Evolutionary conservation across 1,140 invertebrate genomes (phyloP), one percentile per base, ranked within the genome.

Genomic region (Cyclina sinensis): DNA sequence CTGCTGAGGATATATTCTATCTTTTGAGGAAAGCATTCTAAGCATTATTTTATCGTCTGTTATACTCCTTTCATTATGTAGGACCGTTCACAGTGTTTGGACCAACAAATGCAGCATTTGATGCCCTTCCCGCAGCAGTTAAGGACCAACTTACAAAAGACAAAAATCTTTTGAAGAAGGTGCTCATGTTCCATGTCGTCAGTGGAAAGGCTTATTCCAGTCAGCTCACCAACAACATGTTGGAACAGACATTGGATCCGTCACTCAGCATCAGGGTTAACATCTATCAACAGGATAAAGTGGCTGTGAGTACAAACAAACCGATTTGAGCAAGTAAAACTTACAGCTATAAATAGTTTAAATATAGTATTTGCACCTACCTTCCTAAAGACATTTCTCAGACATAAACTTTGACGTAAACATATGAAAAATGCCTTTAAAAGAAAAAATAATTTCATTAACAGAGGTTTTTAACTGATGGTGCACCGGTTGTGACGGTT

Each of bases 181-280:
- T 88, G 5, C 43, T 88, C 16, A 57, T 46, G 57, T 88, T 88
- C 35, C 86, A 88, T 43, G 86, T 81, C 11, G 24, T 62, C 7
- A 79, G 51, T 57, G 78, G 73, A 21, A 21, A 21, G 37, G 86
- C 59, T 16, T 88, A 81, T 73, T 88, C 86, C 11, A 88, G 39
- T 7, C 57, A 70, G 12, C 78, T 88, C 0, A 32, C 46, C 0
- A 88, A 88, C 37, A 43, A 88, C 21, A 51, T 88, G 76, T n/a
- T 88, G 11, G 86, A 81, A 11, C 37, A 46, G 11, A 37, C 93
- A 16, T 68, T 94, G 14, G 46, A 43, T 37, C 79, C 37, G 37
- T 76, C 57, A 78, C 87, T 79, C 16, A 88, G 90, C 11, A 90
- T 95, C 68, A 70, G 94, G 73, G 91, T 94, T 39, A 95, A 95